Evolutionary conservation across 2,113 vertebrate species (phyloP), one percentile per base, ranked within the genome.

Genomic region (Panthera uncia): DNA sequence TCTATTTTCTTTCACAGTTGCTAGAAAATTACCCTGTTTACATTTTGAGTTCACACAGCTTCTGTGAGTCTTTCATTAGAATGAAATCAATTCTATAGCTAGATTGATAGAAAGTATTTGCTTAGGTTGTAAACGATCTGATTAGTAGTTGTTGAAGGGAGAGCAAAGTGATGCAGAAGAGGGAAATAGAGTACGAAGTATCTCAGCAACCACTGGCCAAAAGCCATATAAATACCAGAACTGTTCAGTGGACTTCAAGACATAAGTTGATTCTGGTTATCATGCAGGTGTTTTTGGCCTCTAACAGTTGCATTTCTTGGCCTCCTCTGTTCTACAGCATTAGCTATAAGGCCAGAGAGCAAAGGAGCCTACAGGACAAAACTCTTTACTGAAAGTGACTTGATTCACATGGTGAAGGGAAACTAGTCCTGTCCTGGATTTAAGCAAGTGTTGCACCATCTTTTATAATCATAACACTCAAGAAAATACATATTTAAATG

Each of bases 1-100:
- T 93, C 71, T 74, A 48, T 95, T 97, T 79, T 97, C 55, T 88
- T 84, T 89, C 74, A 73, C 21, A 45, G 45, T 71, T 95, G 31
- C 82, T 85, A 74, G 71, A 15, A 85, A 84, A 97, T 92, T 79
- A 74, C 13, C 90, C n/a, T 97, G 86, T 83, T 63, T 84, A 96
- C 83, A 73, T 76, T 98, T 90, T 73, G 31, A 89, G 80, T 97
- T 96, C 36, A 73, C 29, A 50, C 31, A 36, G 7, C 94, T 97
- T 98, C 95, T 97, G 80, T 50, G 92, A 85, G 15, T 9, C 57
- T 90, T 97, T 86, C 83, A 33, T 95, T 79, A 74, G 80, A 96
- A 74, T 45, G 29, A 95, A 93, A 97, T 89, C 61, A 41, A 79
- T 27, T 89, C 36, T 98, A 95, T 89, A 78, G 81, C 80, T 84